A percentile compares a stretch with the other conserved stretches of the same genome.
Conservation (phyloP, 2,113 vertebrate species). For the Gambusia affinis region DNA sequence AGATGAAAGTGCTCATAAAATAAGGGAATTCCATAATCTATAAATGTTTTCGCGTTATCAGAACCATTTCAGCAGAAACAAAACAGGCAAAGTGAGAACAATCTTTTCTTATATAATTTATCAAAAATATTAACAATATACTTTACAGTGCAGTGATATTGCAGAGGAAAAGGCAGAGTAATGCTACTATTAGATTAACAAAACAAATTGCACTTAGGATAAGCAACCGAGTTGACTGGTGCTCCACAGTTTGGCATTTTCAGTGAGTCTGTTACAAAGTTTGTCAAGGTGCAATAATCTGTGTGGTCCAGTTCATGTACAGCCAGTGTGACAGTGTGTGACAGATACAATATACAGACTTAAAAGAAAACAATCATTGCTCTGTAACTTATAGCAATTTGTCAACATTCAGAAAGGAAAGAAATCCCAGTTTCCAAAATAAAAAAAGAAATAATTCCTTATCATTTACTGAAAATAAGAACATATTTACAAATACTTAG, state of each 20-base stretch:
- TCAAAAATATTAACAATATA: background rate
- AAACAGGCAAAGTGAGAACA: background rate
- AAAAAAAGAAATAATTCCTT: background rate
- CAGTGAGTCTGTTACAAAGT: background rate
- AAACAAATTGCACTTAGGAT: background rate
- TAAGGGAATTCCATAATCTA: background rate
- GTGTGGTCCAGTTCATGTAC: background rate
- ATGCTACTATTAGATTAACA: background rate
- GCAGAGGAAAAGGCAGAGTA: background rate
- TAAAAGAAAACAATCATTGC: no score
- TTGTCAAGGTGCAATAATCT: background rate
- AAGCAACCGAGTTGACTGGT: background rate
- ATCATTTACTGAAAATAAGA: no score
- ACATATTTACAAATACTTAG: no score
- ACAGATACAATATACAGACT: background rate
- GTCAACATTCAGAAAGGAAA: background rate
- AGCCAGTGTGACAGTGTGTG: background rate
- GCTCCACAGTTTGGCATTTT: background rate
- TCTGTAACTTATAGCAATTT: no score
- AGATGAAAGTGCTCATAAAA: no score
- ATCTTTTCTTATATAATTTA: background rate
- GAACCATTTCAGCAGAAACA: background rate
- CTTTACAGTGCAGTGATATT: background rate
- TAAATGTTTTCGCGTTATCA: background rate
- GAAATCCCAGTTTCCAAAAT: background rate